Base-by-base conservation (phyloP, 1,140 invertebrate genomes). In the Pachypsylla venusta region DNA sequence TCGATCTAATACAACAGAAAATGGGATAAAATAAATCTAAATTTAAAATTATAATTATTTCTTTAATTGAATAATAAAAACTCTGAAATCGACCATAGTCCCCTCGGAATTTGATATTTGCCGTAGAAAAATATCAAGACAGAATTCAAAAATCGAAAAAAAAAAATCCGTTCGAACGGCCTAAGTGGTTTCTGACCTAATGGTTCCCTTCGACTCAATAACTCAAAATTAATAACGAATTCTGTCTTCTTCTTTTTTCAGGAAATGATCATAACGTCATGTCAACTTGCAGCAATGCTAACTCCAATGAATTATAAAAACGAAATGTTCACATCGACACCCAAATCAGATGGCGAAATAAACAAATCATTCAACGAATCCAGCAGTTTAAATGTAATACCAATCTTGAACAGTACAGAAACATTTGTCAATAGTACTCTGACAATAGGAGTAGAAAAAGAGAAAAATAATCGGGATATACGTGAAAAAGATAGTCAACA, bases 261-360 rank as follows among this genome's bases (percentile, higher is more conserved):
- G 42, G 42, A 48, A 48, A 48, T 48, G n/a, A 22, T 48, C 42
- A 48, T 48, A 48, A 48, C 42, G 3, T 22, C 42, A n/a, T 5
- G 4, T n/a, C 42, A 48, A 19, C 42, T 48, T 3, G 42, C 42
- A 4, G 16, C 42, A n/a, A 48, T 48, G 42, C n/a, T 48, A 5
- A 48, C 42, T 48, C 42, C 42, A n/a, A 48, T 48, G 7, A 10
- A 10, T 35, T 12, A 10, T 35, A 16, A 35, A 35, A 10, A 35
- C 30, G 30, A 16, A 10, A 35, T 12, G 30, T 16, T 16, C 30
- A 35, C 16, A 16, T 12, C 30, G 30, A 12, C 30, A 35, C 16
- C 30, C 10, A 35, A 10, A 12, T 16, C 30, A 35, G 16, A 35
- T 35, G 30, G 30, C 30, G 30, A 12, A 10, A 35, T 35, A 10